These are phyloP conservation scores for Perca schrenkii DNA, from an alignment of 2,113 vertebrate species.

Conservation along the genomic window DNA sequence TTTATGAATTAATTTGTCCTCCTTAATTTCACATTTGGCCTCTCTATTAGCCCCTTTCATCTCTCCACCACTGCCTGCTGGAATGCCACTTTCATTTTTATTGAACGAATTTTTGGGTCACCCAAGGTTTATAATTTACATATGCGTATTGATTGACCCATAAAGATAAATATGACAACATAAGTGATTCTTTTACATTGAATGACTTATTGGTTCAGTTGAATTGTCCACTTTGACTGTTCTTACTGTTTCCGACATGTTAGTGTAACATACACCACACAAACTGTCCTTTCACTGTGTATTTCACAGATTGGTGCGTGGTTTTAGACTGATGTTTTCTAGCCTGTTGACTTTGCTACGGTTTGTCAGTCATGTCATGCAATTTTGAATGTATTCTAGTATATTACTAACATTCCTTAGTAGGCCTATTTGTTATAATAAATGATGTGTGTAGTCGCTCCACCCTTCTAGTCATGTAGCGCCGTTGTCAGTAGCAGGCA, in stretches of 20 bases:
- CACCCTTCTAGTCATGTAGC: conserved; percentile 16
- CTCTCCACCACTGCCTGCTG: background rate
- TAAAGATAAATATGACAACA: background rate
- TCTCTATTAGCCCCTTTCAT: conserved; percentile 43
- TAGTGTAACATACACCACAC: background rate
- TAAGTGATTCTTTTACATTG: background rate
- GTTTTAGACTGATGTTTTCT: background rate
- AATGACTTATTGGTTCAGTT: background rate
- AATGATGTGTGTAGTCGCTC: conserved; percentile 15
- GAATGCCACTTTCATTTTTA: conserved; percentile 30
- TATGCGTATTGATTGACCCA: background rate
- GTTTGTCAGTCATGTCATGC: conserved; percentile 4
- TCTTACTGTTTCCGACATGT: background rate
- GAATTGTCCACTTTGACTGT: background rate
- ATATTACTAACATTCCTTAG: conserved; percentile 33
- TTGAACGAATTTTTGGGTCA: conserved; percentile 23
- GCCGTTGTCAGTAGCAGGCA: conserved; percentile 32
- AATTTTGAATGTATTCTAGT: background rate
- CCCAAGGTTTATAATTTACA: background rate
- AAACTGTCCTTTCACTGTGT: background rate
- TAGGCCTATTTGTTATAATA: conserved; percentile 45
- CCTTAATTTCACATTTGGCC: conserved; percentile 50
- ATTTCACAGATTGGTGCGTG: background rate
- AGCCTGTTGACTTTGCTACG: background rate
- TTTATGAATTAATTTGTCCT: conserved; percentile 43